Percentiles rank a stretch among this genome's conserved stretches.
phyloP scores from a whole-genome alignment of 1,140 invertebrate genomes.

The Trypoxylus dichotomus region DNA sequence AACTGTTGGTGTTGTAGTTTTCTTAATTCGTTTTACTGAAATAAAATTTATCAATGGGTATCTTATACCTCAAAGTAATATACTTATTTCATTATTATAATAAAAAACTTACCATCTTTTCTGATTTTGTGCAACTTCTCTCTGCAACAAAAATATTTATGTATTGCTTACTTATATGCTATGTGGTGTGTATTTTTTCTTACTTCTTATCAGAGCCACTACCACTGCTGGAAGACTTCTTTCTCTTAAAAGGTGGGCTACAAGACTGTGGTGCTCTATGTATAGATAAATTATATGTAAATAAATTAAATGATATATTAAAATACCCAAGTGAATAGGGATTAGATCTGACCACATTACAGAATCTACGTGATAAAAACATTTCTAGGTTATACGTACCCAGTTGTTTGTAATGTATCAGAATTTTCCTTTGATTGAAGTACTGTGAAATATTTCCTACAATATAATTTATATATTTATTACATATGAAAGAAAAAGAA shows the following conservation, averaged over 20 bases:
- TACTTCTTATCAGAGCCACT: constrained; percentile 38
- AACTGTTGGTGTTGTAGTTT: not conserved
- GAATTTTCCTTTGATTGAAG: not conserved
- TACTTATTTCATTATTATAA: too few relatives aligned
- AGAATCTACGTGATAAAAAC: not conserved
- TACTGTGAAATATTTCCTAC: not conserved
- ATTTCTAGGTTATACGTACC: constrained; percentile 3
- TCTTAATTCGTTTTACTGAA: not conserved
- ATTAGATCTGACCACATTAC: not conserved
- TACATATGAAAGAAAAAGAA: not conserved
- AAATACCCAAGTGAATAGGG: not conserved
- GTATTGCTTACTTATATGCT: not conserved
- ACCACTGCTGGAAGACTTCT: constrained; percentile 32
- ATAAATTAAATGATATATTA: not conserved
- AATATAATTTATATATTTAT: not conserved
- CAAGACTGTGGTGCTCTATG: not conserved
- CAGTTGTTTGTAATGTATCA: not conserved
- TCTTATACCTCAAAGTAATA: too few relatives aligned
- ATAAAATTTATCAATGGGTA: too few relatives aligned
- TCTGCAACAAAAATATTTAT: not conserved
- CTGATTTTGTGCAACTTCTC: not conserved
- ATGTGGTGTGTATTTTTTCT: not conserved
- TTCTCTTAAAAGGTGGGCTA: not conserved
- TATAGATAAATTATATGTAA: not conserved
- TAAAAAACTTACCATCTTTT: not conserved